Evolutionary conservation across 2,888 invertebrate genomes (phyloP), one percentile per base, ranked within the genome.

Genomic region (Podotricha telesiphe): DNA sequence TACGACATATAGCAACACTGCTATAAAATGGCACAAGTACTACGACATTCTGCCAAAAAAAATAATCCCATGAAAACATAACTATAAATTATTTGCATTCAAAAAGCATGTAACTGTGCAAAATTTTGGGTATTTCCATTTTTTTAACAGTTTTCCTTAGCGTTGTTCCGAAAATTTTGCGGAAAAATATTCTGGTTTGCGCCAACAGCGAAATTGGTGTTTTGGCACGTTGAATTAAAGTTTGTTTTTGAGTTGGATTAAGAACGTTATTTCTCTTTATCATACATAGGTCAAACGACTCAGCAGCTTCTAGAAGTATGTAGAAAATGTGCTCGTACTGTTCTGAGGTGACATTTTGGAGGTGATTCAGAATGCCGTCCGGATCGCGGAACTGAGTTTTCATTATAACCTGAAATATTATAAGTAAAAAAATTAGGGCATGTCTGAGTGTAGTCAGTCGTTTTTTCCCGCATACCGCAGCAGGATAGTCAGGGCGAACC

Each of bases 381-480:
- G 97, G 97, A 81, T 97, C 96, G 68, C 97, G 94, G 82, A 96
- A 96, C 77, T 97, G 97, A 10, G 96, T 96, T 86, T 96, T 96
- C 94, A 97, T 96, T 19, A 96, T 95, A 0, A 96, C 96, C 95
- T 95, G 84, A 37, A 55, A 62, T 28, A 15, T 22, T 53, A 58
- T 37, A 45, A n/a, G 34, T 28, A n/a, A 28, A n/a, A n/a, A n/a
- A n/a, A n/a, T n/a, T n/a, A n/a, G n/a, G n/a, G n/a, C n/a, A n/a
- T n/a, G n/a, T n/a, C n/a, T n/a, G n/a, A n/a, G n/a, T n/a, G n/a
- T n/a, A n/a, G n/a, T n/a, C n/a, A n/a, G n/a, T n/a, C n/a, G n/a
- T n/a, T n/a, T n/a, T n/a, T n/a, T n/a, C n/a, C n/a, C n/a, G n/a
- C n/a, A n/a, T n/a, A n/a, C n/a, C n/a, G n/a, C n/a, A n/a, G n/a